These are phyloP conservation scores for Oreonectes daqikongensis DNA, from an alignment of 2,797 vertebrate species.

Conservation along the genomic window DNA sequence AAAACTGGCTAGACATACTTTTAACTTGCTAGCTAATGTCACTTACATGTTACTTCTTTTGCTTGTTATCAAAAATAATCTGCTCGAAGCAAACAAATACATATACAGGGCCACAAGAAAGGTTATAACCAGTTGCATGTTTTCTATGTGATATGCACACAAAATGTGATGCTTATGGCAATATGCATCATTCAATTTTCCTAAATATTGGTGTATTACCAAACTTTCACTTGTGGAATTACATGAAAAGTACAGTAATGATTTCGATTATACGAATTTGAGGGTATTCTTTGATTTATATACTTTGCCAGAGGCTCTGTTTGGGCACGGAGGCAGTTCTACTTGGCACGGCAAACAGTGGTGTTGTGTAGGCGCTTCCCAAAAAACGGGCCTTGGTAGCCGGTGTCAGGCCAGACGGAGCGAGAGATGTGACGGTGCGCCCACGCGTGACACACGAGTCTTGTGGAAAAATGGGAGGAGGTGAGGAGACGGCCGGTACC, in stretches of 20 bases:
- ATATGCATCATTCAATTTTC: slow-evolving; percentile 28
- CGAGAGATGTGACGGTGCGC: slow-evolving; percentile 72
- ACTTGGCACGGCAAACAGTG: slow-evolving; percentile 70
- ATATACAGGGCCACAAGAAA: no score
- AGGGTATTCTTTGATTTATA: not conserved
- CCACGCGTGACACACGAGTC: slow-evolving; percentile 74
- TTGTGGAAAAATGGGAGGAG: slow-evolving; percentile 65
- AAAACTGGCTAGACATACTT: no score
- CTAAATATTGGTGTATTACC: slow-evolving; percentile 51
- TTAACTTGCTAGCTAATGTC: no score
- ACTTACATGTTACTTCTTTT: no score
- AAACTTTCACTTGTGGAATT: slow-evolving; percentile 13
- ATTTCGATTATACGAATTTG: slow-evolving; percentile 54
- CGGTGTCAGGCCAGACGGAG: slow-evolving; percentile 78
- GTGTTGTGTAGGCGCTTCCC: slow-evolving; percentile 74
- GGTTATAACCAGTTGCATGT: no score
- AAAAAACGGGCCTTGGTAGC: slow-evolving; percentile 61
- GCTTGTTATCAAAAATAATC: no score
- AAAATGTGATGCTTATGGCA: slow-evolving; percentile 27
- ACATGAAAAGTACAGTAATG: slow-evolving; percentile 56
- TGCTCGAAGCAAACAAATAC: no score
- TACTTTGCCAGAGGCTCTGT: slow-evolving; percentile 67
- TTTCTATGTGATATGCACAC: slow-evolving; percentile 16
- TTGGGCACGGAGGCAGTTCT: slow-evolving; percentile 65
- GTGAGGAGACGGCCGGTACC: slow-evolving; percentile 70